phyloP scores from a whole-genome alignment of 2,113 vertebrate genomes.

The Brachionichthys hirsutus region DNA sequence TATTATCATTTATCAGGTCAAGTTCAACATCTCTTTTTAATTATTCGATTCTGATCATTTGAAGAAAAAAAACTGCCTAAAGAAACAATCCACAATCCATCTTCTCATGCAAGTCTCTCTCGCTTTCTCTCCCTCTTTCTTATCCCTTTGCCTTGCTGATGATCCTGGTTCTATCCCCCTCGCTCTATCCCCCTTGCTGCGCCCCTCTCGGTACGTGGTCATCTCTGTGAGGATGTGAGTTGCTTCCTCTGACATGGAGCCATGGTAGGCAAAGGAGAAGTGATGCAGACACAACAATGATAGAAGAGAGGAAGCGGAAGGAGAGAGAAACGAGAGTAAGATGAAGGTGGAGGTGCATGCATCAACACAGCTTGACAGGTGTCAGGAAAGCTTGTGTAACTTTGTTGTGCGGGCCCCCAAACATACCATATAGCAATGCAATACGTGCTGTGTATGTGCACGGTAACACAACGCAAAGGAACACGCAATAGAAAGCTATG shows the following conservation, averaged over 20 bases:
- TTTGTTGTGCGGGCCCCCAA: neutral
- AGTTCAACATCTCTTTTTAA: too few species aligned
- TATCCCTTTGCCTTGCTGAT: slow-evolving; percentile 34
- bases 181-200: slow-evolving; percentile 9
- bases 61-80: neutral
- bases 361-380: slow-evolving; percentile 44
- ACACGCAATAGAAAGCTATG: too few species aligned
- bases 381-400: slow-evolving; percentile 38
- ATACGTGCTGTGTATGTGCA: neutral
- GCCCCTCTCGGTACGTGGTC: slow-evolving; percentile 44
- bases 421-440: slow-evolving; percentile 1
- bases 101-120: slow-evolving; percentile 3
- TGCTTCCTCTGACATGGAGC: slow-evolving; percentile 57
- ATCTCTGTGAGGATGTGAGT: slow-evolving; percentile 64
- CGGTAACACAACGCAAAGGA: too few species aligned
- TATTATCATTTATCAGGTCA: too few species aligned
- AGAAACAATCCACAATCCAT: slow-evolving; percentile 20
- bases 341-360: slow-evolving; percentile 36
- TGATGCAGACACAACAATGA: slow-evolving; percentile 8
- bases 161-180: slow-evolving; percentile 25
- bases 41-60: too few species aligned
- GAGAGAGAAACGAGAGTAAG: slow-evolving; percentile 21
- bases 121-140: slow-evolving; percentile 13
- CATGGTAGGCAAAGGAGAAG: slow-evolving; percentile 12
- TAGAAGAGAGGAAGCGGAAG: slow-evolving; percentile 11